Conservation (phyloP, 1,140 invertebrate genomes). For the Andricus grossulariae region DNA sequence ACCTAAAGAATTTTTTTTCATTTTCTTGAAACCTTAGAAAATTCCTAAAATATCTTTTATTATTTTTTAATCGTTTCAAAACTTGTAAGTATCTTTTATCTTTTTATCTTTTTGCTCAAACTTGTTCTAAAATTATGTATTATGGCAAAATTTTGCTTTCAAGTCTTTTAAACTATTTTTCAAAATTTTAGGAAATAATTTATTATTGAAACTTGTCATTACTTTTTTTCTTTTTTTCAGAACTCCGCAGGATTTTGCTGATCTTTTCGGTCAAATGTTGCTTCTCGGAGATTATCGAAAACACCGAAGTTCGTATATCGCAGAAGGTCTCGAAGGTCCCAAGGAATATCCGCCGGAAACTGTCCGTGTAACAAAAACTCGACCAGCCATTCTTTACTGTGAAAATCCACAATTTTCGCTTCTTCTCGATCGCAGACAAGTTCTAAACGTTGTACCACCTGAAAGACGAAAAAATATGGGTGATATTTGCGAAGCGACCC, state of each 20-base stretch:
- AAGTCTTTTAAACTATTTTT: no score
- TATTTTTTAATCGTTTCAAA: no score
- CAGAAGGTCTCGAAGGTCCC: constrained; percentile 61
- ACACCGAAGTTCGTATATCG: constrained; percentile 58
- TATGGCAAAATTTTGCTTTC: no score
- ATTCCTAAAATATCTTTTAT: no score
- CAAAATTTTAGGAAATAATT: no score
- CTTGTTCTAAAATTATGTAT: no score
- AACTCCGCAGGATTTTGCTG: constrained; percentile 64
- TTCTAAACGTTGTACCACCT: constrained; percentile 59
- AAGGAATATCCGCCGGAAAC: constrained; percentile 69
- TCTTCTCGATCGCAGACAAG: constrained; percentile 55
- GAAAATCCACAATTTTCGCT: constrained; percentile 67
- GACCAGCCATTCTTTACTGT: constrained; percentile 59
- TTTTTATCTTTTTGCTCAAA: no score
- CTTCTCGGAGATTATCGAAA: constrained; percentile 60
- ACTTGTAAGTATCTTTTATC: no score
- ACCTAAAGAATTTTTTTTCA: no score
- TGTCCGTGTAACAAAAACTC: constrained; percentile 60
- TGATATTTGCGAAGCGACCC: constrained; percentile 64
- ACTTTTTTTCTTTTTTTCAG: constrained; percentile 53
- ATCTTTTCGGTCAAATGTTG: constrained; percentile 68
- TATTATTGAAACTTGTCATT: no score
- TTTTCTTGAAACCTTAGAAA: no score
- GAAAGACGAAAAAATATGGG: constrained; percentile 68